Conservation (phyloP, 2,888 invertebrate species). For the Nemotelus nigrinus region DNA sequence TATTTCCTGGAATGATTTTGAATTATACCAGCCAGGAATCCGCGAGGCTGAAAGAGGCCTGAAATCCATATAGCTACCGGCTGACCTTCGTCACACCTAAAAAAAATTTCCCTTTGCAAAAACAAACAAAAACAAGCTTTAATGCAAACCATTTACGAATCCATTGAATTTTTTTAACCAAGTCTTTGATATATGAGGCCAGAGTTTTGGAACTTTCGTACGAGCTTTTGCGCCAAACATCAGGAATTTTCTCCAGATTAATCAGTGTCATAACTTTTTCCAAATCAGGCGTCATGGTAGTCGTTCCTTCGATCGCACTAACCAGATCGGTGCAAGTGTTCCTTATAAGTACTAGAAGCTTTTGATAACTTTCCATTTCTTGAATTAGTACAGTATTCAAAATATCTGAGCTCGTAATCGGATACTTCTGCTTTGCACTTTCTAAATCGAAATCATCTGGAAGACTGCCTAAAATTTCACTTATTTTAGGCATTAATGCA, state of each 20-base stretch:
- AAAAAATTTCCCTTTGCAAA: neutral
- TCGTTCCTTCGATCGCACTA: constrained; percentile 83
- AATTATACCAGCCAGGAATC: constrained; percentile 88
- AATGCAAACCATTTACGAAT: constrained; percentile 70
- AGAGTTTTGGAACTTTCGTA: constrained; percentile 90
- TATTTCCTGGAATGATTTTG: constrained; percentile 90
- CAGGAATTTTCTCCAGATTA: constrained; percentile 79
- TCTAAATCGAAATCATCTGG: constrained; percentile 62
- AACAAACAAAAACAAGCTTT: neutral
- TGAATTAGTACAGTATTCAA: constrained; percentile 89
- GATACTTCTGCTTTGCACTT: constrained; percentile 70
- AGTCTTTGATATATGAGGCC: constrained; percentile 83
- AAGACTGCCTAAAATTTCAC: constrained; percentile 67
- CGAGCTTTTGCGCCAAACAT: constrained; percentile 82
- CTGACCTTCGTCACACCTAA: constrained; percentile 72
- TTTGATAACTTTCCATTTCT: constrained; percentile 83
- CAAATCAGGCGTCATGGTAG: constrained; percentile 86
- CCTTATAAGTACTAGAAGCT: constrained; percentile 73
- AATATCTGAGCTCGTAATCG: constrained; percentile 86
- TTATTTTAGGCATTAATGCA: constrained; percentile 70
- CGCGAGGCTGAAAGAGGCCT: constrained; percentile 92
- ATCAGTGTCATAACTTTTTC: constrained; percentile 78
- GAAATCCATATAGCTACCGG: constrained; percentile 90
- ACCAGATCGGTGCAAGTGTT: constrained; percentile 76
- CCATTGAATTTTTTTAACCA: constrained; percentile 79